Percentiles rank a stretch among this genome's conserved stretches.
Conservation (phyloP, 1,140 invertebrate species). For the Drosophila pseudoobscura region DNA sequence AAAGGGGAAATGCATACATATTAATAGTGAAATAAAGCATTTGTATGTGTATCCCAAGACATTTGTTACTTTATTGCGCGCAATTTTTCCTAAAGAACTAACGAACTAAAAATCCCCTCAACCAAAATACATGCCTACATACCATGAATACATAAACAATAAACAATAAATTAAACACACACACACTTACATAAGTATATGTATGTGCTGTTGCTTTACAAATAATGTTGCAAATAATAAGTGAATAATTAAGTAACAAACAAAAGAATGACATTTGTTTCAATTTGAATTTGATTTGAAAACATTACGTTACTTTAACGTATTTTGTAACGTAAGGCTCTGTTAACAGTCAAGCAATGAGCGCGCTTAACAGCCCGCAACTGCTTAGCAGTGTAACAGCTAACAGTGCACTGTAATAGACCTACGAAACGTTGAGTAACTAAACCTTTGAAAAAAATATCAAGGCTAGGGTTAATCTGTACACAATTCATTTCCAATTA, state of each 20-base stretch:
- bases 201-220: conserved; percentile 59
- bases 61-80: conserved; percentile 67
- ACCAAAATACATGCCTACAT: conserved; percentile 6
- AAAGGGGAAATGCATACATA: conserved; percentile 5
- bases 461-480: too few relatives aligned
- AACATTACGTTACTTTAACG: too few relatives aligned
- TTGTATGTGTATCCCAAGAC: conserved; percentile 57
- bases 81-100: conserved; percentile 46
- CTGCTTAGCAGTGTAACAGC: too few relatives aligned
- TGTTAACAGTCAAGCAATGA: too few relatives aligned
- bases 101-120: background rate
- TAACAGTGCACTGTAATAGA: too few relatives aligned
- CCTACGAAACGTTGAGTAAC: too few relatives aligned
- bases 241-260: conserved; percentile 6
- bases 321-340: too few relatives aligned
- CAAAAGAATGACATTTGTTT: conserved; percentile 34
- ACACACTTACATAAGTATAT: background rate
- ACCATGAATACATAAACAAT: conserved; percentile 12
- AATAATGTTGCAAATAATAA: conserved; percentile 30
- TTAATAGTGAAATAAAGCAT: conserved; percentile 40
- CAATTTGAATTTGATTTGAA: conserved; percentile 8
- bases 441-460: too few relatives aligned
- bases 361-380: too few relatives aligned
- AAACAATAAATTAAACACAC: conserved; percentile 52
- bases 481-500: too few relatives aligned